Evolutionary conservation across 2,888 invertebrate species (phyloP).

Genomic region (Phortica magna): DNA sequence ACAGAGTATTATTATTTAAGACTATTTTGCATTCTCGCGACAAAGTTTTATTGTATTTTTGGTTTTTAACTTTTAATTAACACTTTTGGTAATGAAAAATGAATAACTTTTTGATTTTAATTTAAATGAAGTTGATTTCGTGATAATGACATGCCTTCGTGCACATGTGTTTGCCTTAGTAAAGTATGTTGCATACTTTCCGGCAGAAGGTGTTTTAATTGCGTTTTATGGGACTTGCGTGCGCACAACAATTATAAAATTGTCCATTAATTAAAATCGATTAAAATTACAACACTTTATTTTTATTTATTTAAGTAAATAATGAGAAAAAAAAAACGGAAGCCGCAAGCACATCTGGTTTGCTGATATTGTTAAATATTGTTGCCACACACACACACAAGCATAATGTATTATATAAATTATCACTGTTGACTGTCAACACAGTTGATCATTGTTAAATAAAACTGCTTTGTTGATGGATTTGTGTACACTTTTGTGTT

Average conservation of each 20-base stretch:
- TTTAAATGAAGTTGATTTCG: neutral
- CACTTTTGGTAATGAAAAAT: too few species aligned
- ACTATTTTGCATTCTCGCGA: too few species aligned
- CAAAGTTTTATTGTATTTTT: too few species aligned
- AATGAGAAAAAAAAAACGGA: too few species aligned
- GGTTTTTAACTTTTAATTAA: too few species aligned
- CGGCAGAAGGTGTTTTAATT: neutral
- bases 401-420: too few species aligned
- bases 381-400: neutral
- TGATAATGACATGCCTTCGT: neutral
- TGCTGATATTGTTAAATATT: neutral
- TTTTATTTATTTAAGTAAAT: neutral
- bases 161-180: neutral
- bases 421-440: too few species aligned
- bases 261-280: constrained; percentile 22
- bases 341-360: neutral
- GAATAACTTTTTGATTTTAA: neutral
- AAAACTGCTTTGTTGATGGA: too few species aligned
- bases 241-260: neutral
- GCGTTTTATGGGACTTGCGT: neutral
- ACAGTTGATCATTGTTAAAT: too few species aligned
- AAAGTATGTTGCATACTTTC: constrained; percentile 1
- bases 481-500: too few species aligned
- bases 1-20: too few species aligned
- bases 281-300: constrained; percentile 30